These are phyloP conservation scores for Oxyteleia sp. DNA, from an alignment of 2,888 invertebrate genomes.

Conservation along the genomic window DNA sequence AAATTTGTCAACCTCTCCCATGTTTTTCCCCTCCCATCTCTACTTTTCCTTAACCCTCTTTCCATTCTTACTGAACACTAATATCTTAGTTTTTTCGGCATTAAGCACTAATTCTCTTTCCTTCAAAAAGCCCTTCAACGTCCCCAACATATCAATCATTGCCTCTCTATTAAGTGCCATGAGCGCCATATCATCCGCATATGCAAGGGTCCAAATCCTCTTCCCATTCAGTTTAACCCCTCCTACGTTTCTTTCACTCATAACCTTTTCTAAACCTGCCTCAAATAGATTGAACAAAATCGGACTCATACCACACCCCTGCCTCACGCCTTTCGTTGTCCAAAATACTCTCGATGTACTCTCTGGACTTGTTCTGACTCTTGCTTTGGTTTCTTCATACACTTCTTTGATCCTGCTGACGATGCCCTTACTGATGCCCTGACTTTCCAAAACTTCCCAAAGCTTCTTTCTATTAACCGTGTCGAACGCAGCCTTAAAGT, in stretches of 20 bases:
- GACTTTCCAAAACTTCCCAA: too few species aligned
- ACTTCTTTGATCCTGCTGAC: too few species aligned
- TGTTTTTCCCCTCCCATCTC: constrained; percentile 3
- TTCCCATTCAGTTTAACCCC: neutral
- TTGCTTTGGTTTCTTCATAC: too few species aligned
- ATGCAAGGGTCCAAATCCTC: constrained; percentile 4
- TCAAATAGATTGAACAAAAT: neutral
- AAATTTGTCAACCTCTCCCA: constrained; percentile 19
- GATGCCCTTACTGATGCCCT: too few species aligned
- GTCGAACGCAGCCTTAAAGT: too few species aligned
- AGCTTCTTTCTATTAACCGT: too few species aligned
- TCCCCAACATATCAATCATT: neutral
- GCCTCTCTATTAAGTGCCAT: neutral
- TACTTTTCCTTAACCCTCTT: constrained; percentile 25
- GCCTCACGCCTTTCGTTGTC: neutral
- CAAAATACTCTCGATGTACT: neutral
- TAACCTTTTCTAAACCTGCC: neutral
- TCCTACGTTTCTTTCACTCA: neutral
- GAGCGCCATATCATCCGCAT: constrained; percentile 8
- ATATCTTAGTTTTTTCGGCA: neutral
- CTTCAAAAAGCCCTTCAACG: constrained; percentile 30
- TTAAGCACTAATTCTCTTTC: constrained; percentile 14
- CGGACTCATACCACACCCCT: neutral
- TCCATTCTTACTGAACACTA: constrained; percentile 11
- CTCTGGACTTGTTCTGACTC: too few species aligned